Conservation (phyloP, 2,797 vertebrate genomes). For the Mareca penelope region DNA sequence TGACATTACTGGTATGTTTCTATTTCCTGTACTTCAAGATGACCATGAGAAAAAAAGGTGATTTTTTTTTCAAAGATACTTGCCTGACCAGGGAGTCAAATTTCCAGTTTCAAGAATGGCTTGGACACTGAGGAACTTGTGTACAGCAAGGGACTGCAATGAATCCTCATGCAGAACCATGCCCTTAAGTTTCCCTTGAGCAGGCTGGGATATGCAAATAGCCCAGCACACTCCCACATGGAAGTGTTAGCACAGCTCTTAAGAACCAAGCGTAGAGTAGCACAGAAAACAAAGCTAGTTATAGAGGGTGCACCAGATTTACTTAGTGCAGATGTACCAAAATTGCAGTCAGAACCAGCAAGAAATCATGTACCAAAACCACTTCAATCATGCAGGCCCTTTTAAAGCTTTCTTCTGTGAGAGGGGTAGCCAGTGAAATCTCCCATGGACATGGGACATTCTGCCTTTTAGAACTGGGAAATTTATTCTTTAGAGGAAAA, state of each 20-base stretch:
- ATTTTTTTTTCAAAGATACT: not conserved
- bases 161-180: not conserved
- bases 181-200: not conserved
- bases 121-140: not conserved
- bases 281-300: not conserved
- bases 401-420: not conserved
- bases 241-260: not conserved
- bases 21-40: not conserved
- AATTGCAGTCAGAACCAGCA: not conserved
- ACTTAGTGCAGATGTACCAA: not conserved
- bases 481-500: not conserved
- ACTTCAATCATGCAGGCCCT: not conserved
- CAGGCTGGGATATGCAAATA: not conserved
- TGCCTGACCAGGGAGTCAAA: not conserved
- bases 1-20: not conserved
- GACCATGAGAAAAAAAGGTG: accelerated
- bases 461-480: not conserved
- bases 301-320: not conserved
- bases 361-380: not conserved
- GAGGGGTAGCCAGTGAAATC: not conserved
- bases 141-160: not conserved
- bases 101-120: not conserved
- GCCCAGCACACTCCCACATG: not conserved
- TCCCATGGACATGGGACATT: not conserved
- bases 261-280: not conserved